Evolutionary conservation across 2,797 vertebrate genomes (phyloP).

Genomic region (Xiphophorus birchmanni): DNA sequence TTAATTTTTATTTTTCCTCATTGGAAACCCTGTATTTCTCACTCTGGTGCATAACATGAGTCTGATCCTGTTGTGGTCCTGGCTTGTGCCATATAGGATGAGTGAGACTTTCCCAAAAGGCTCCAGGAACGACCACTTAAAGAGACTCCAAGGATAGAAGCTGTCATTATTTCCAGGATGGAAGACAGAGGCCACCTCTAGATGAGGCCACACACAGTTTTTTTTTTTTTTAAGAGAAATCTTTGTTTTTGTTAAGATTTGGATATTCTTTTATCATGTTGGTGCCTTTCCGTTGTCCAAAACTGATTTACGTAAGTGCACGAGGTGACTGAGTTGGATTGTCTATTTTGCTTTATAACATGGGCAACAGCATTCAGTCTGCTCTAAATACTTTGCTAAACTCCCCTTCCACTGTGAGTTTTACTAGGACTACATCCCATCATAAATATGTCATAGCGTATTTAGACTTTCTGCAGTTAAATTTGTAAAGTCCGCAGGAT

Average conservation of each 20-base stretch:
- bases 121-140: conserved; percentile 66
- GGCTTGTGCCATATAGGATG: conserved; percentile 64
- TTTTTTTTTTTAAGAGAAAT: neutral
- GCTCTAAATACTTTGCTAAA: conserved; percentile 26
- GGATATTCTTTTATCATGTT: conserved; percentile 9
- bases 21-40: conserved; percentile 63
- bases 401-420: conserved; percentile 20
- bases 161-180: conserved; percentile 70
- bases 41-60: conserved; percentile 61
- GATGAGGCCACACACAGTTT: conserved; percentile 67
- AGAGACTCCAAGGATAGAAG: conserved; percentile 66
- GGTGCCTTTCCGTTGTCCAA: conserved; percentile 4
- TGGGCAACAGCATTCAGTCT: conserved; percentile 18
- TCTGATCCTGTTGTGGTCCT: conserved; percentile 54
- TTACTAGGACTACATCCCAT: conserved; percentile 56
- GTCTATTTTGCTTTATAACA: conserved; percentile 34
- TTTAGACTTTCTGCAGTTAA: conserved; percentile 48
- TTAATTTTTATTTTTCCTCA: conserved; percentile 74
- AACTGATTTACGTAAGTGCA: conserved; percentile 15
- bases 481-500: conserved; percentile 37
- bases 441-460: conserved; percentile 63
- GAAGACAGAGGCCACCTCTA: conserved; percentile 46
- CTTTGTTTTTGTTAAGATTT: conserved; percentile 38
- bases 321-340: neutral
- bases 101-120: conserved; percentile 57